phyloP scores from a whole-genome alignment of 2,888 invertebrate genomes.

The Exocentrus adspersus region DNA sequence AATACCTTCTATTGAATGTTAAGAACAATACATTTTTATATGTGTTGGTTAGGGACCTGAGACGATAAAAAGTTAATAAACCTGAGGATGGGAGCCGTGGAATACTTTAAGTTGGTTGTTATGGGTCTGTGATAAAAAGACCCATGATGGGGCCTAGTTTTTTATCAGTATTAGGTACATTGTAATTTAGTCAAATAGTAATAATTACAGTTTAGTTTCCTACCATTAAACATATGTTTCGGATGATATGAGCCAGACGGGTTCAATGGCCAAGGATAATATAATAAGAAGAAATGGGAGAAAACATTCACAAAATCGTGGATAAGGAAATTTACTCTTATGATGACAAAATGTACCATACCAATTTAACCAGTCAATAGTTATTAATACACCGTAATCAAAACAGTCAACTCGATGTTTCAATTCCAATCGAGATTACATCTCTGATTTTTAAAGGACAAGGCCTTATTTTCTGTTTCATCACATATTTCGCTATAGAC shows the following conservation, averaged over 20 bases:
- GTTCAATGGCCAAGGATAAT: neutral
- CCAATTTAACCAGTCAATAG: too few relatives aligned
- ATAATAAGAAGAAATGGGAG: too few relatives aligned
- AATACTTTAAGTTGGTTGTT: conserved; percentile 12
- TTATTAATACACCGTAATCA: too few relatives aligned
- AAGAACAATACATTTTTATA: conserved; percentile 21
- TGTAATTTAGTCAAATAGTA: conserved; percentile 8
- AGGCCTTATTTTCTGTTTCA: too few relatives aligned
- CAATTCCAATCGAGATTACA: too few relatives aligned
- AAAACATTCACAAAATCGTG: too few relatives aligned
- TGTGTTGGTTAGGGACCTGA: neutral
- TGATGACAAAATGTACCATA: too few relatives aligned
- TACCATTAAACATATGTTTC: conserved; percentile 27
- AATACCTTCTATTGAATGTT: conserved; percentile 13
- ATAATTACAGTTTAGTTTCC: conserved; percentile 11
- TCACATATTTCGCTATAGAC: too few relatives aligned
- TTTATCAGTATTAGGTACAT: neutral
- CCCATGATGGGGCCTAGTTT: neutral
- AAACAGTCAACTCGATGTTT: too few relatives aligned
- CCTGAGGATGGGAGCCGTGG: neutral
- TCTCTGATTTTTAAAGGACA: too few relatives aligned
- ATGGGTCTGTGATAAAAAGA: conserved; percentile 14
- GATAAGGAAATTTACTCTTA: too few relatives aligned
- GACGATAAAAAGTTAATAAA: conserved; percentile 20
- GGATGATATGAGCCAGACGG: conserved; percentile 22